Evolutionary conservation across 2,113 vertebrate species (phyloP).

Genomic region (Bambusicola thoracicus): DNA sequence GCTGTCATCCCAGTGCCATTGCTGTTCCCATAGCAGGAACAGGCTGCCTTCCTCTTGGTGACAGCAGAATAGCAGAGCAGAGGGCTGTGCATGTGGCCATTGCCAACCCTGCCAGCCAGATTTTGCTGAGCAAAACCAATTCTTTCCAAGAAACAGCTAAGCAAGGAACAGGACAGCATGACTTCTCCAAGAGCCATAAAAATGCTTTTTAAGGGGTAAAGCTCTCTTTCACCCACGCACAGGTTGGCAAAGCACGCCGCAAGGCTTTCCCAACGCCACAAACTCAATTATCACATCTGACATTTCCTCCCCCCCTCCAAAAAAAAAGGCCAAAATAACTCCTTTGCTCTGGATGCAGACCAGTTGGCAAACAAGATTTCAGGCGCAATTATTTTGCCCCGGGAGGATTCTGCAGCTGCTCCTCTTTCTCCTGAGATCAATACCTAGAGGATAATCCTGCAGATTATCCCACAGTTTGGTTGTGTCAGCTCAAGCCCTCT

Average conservation of each 20-base stretch:
- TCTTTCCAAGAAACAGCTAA: neutral
- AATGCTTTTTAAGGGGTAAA: neutral
- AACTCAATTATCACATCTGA: constrained; percentile 29
- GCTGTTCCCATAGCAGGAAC: rapidly evolving
- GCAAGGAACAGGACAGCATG: neutral
- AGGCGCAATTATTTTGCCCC: constrained; percentile 39
- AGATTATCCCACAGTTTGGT: constrained; percentile 43
- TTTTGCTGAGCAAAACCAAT: neutral
- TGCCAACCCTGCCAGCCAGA: neutral
- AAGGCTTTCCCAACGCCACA: neutral
- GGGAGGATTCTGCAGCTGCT: constrained; percentile 63
- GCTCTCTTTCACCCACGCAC: rapidly evolving
- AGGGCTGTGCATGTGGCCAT: rapidly evolving
- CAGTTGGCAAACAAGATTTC: constrained; percentile 10
- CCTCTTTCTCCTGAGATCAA: constrained; percentile 49
- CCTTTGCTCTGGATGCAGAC: constrained; percentile 47
- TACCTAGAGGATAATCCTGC: constrained; percentile 60
- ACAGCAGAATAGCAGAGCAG: rapidly evolving
- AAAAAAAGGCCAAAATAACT: constrained; percentile 42
- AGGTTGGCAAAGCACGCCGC: neutral
- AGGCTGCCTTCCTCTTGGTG: rapidly evolving
- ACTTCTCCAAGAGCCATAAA: neutral
- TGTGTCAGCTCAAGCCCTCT: neutral
- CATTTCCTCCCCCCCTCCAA: neutral
- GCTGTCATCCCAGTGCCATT: neutral